Evolutionary conservation across 2,113 vertebrate genomes (phyloP).

Genomic region (Oenanthe melanoleuca): DNA sequence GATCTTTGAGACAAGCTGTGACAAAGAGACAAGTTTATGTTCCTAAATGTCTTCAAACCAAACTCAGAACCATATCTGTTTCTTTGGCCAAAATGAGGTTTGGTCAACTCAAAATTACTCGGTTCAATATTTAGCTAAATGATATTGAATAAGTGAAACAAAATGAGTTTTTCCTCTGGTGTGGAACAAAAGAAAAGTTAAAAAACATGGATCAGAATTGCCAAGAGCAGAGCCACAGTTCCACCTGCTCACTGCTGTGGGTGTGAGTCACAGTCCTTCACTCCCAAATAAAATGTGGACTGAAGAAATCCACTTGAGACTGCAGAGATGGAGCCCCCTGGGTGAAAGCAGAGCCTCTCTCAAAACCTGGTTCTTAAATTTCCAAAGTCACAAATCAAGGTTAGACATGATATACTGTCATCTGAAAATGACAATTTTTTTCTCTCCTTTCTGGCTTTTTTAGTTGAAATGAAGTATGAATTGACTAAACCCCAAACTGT

Average conservation of each 20-base stretch:
- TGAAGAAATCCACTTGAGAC: background rate
- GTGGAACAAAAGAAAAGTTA: background rate
- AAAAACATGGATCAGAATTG: background rate
- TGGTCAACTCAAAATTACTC: background rate
- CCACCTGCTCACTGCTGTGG: background rate
- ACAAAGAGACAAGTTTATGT: background rate
- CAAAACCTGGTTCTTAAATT: background rate
- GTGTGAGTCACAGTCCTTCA: background rate
- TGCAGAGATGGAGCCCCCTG: background rate
- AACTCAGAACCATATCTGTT: background rate
- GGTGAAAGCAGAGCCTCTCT: background rate
- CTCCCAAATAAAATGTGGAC: background rate
- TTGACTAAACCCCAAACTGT: background rate
- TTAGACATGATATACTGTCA: background rate
- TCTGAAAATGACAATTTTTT: background rate
- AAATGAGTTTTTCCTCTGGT: background rate
- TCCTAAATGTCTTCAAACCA: background rate
- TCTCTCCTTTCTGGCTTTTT: background rate
- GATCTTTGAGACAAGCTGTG: background rate
- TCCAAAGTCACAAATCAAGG: background rate
- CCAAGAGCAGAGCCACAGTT: background rate
- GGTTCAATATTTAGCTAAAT: background rate
- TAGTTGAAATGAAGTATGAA: constrained; percentile 5
- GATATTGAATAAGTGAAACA: background rate
- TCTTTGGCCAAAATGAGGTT: background rate